Base-by-base conservation (phyloP, 2,797 vertebrate genomes). In the Acropternis orthonyx region DNA sequence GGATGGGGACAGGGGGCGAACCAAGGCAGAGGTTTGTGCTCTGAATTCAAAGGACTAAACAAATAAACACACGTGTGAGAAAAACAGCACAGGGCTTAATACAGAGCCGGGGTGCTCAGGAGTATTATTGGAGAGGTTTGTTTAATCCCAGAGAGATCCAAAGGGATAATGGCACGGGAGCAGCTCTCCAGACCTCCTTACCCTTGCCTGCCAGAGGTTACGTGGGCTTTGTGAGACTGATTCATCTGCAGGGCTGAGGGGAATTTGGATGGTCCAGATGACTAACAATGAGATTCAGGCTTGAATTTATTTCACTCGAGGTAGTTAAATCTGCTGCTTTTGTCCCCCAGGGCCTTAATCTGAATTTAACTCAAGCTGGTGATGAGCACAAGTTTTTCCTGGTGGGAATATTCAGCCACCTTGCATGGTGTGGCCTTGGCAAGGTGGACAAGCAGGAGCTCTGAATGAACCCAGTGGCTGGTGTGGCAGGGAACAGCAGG, bases 101-200 rank as follows among this genome's bases (percentile, higher is more conserved):
- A 10, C 46, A 91, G 91, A 95, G 65, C 48, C 62, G 75, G 54
- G 15, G 69, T 69, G 72, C 75, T 95, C 69, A 52, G 54, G 51
- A 85, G 85, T 75, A 43, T 95, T 88, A 88, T 10, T 77, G 76
- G 87, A 77, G 89, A 89, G 73, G 89, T 79, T 84, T 46, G 73
- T 95, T 89, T 95, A 95, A 97, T 96, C 78, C 75, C 86, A 28
- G 67, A 24, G 84, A 87, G 91, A 87, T 79, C 71, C 77, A 68
- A 21, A 73, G 62, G 80, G 94, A 80, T 91, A 72, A 85, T 4
- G 32, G 76, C 61, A 80, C 4, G 4, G 52, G 56, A 65, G 58
- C 19, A n/a, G 26, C 49, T 88, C 54, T 54, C 39, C 58, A 91
- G 81, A 41, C 56, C 76, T 81, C 36, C 54, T 72, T 43, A 9